A percentile compares a stretch with the other conserved stretches of the same genome.
Conservation (phyloP, 2,797 vertebrate species). For the Toxotes lorentzi region DNA sequence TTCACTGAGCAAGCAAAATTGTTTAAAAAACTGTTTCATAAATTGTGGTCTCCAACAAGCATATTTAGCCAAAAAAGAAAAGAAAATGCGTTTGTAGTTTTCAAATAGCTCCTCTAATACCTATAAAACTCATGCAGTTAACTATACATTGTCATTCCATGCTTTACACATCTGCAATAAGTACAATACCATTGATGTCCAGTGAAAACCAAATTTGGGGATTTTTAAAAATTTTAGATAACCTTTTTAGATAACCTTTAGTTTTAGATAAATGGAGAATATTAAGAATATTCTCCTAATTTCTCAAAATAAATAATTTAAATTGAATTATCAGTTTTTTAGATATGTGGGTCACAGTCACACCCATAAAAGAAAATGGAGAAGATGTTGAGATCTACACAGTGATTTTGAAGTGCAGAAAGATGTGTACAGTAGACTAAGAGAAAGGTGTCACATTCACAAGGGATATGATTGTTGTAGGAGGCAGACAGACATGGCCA, state of each 20-base stretch:
- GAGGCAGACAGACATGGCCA: conserved; percentile 88
- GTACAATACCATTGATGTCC: conserved; percentile 8
- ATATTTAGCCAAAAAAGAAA: background rate
- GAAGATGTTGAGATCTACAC: conserved; percentile 1
- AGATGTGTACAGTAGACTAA: conserved; percentile 30
- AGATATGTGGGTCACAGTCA: conserved; percentile 34
- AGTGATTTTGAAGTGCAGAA: conserved; percentile 16
- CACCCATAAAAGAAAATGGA: conserved; percentile 22
- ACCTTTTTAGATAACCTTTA: no score
- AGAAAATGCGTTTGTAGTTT: background rate
- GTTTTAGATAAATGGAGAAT: background rate
- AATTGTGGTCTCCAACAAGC: background rate
- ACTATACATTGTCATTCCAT: conserved; percentile 4
- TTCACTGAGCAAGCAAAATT: conserved; percentile 1
- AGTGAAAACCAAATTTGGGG: conserved; percentile 15
- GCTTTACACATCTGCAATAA: conserved; percentile 21
- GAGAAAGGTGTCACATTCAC: conserved; percentile 66
- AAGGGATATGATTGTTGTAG: conserved; percentile 80
- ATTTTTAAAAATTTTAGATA: conserved; percentile 8
- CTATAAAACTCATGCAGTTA: conserved; percentile 21
- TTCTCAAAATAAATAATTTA: background rate
- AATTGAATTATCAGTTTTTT: background rate
- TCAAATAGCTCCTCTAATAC: conserved; percentile 13
- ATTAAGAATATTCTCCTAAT: background rate
- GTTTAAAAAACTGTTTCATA: no score